Evolutionary conservation across 2,888 invertebrate species (phyloP).

Genomic region (Heliconius ismenius): DNA sequence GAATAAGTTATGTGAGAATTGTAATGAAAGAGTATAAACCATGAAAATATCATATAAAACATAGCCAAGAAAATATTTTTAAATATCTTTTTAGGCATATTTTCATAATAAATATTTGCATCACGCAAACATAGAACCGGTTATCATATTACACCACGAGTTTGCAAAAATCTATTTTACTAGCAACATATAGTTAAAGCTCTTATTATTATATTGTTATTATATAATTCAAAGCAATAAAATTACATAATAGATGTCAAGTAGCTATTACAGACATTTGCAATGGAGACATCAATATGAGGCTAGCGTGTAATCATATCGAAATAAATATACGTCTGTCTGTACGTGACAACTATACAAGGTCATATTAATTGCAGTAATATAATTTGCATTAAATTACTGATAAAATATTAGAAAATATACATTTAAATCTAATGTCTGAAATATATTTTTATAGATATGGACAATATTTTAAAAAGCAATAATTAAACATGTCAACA

Average conservation of each 20-base stretch:
- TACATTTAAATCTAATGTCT: background rate
- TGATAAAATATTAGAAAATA: background rate
- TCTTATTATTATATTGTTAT: background rate
- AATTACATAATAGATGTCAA: slow-evolving; percentile 6
- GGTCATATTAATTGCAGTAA: slow-evolving; percentile 26
- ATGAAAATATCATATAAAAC: background rate
- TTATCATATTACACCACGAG: background rate
- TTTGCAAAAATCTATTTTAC: background rate
- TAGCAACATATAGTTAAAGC: background rate
- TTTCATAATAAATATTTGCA: background rate
- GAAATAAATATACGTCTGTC: slow-evolving; percentile 4
- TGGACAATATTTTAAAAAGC: too few relatives aligned
- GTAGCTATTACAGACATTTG: background rate
- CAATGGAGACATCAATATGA: slow-evolving; percentile 7
- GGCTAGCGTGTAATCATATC: slow-evolving; percentile 9
- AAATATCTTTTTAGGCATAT: background rate
- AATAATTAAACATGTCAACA: too few relatives aligned
- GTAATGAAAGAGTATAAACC: background rate
- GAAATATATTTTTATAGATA: too few relatives aligned
- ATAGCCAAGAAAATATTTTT: background rate
- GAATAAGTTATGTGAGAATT: too few relatives aligned
- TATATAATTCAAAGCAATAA: slow-evolving; percentile 12
- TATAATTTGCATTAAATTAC: background rate
- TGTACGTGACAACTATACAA: slow-evolving; percentile 18
- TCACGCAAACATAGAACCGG: background rate